Conservation (phyloP, 2,888 invertebrate species). For the Drosophila picticornis region DNA sequence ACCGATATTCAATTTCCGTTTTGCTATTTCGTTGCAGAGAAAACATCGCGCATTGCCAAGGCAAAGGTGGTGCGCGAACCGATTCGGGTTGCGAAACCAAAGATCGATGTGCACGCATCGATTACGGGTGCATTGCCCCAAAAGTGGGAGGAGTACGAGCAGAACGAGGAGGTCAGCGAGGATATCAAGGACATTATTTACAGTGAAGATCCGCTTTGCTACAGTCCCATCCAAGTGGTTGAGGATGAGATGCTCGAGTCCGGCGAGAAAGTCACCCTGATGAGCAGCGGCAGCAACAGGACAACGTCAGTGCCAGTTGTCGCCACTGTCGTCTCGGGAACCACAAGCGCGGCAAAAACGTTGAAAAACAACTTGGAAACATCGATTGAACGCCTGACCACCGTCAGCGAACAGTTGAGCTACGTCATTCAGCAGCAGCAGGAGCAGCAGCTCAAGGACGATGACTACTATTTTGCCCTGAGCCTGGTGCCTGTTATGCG, state of each 20-base stretch:
- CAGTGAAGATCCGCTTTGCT: constrained; percentile 69
- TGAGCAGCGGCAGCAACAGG: constrained; percentile 31
- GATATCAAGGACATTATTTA: constrained; percentile 72
- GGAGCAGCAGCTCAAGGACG: constrained; percentile 63
- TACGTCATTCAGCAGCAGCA: constrained; percentile 72
- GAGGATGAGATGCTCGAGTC: constrained; percentile 65
- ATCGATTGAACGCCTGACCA: constrained; percentile 66
- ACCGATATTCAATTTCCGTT: constrained; percentile 10
- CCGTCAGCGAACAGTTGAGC: constrained; percentile 65
- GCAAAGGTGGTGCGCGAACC: constrained; percentile 60
- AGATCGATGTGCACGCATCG: constrained; percentile 45
- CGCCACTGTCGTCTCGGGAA: constrained; percentile 62
- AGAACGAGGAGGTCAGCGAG: constrained; percentile 66
- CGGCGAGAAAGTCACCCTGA: constrained; percentile 59
- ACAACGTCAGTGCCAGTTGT: constrained; percentile 43
- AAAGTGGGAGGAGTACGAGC: constrained; percentile 74
- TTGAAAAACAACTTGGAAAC: constrained; percentile 67
- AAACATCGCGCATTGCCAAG: constrained; percentile 66
- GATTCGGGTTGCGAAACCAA: constrained; percentile 66
- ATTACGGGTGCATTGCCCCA: constrained; percentile 65
- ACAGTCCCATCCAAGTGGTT: constrained; percentile 70
- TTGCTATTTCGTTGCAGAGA: constrained; percentile 49
- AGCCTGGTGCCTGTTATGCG: constrained; percentile 69
- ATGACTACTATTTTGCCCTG: constrained; percentile 70
- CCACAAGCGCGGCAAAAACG: constrained; percentile 59